Evolutionary conservation across 2,888 invertebrate species (phyloP), one percentile per base, ranked within the genome.

Genomic region (Cantharis lateralis): DNA sequence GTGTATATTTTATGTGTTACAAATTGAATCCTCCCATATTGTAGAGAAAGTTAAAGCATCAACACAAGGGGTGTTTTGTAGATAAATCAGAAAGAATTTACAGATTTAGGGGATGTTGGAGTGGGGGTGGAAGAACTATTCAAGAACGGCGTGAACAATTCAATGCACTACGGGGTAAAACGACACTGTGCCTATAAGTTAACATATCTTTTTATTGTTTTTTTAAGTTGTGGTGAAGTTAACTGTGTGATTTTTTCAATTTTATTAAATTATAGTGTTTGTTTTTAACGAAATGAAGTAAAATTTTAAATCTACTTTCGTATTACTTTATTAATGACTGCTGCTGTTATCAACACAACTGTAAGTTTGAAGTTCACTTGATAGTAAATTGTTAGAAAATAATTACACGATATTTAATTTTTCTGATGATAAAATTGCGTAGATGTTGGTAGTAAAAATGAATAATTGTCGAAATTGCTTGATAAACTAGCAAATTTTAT

Each of bases 31-130:
- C 80, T 78, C 80, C 80, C 80, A 80, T 76, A 77, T 77, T 75
- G 77, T 77, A 77, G 68, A 74, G 76, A 73, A 76, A 70, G 77
- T 71, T 68, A 73, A 73, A 75, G 75, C 62, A 28, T 71, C 66
- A 77, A 68, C 72, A 76, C 68, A 61, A 78, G 80, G 82, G 82
- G 81, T 77, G 79, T 80, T 81, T 83, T 83, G 81, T 78, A 83
- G 84, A 85, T 84, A 85, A 85, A 85, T 85, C 85, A 83, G 82
- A 82, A 82, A 82, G 81, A 82, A 83, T 85, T 85, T 85, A 83
- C 82, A 84, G 83, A 84, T 84, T 82, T 82, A 81, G 84, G 84
- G 81, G 81, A 79, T 78, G 77, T 79, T 79, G 74, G 82, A 82
- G 82, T 82, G 82, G 82, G 83, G 84, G 84, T 83, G 84, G 82